Evolutionary conservation across 1,140 invertebrate species (phyloP).

Genomic region (Dreissena polymorpha): DNA sequence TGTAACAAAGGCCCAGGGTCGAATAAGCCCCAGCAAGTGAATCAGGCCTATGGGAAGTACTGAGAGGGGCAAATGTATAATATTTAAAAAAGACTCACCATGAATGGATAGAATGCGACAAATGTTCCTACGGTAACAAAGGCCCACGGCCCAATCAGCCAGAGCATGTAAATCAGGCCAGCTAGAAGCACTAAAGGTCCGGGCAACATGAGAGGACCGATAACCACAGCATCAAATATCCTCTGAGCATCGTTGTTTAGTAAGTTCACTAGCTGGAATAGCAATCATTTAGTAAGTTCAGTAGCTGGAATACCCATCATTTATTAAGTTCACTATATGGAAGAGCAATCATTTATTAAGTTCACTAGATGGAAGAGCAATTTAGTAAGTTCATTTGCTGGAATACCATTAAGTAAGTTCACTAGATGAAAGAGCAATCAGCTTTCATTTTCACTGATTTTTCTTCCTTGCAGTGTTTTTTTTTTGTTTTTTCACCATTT

Average conservation of each 20-base stretch:
- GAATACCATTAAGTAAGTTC: too few species aligned
- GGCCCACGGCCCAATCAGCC: slow-evolving; percentile 84
- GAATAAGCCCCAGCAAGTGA: too few species aligned
- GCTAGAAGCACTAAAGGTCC: slow-evolving; percentile 84
- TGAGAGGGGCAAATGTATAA: too few species aligned
- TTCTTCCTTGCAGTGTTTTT: too few species aligned
- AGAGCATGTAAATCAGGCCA: slow-evolving; percentile 83
- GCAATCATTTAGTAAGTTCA: slow-evolving; percentile 84
- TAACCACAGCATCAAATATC: slow-evolving; percentile 84
- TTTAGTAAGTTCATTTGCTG: too few species aligned
- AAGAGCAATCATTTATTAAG: slow-evolving; percentile 82
- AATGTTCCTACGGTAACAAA: slow-evolving; percentile 85
- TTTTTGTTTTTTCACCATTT: too few species aligned
- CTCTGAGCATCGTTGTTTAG: slow-evolving; percentile 86
- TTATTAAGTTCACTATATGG: slow-evolving; percentile 86
- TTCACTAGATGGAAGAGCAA: slow-evolving; percentile 79
- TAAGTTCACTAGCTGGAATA: slow-evolving; percentile 85
- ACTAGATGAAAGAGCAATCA: too few species aligned
- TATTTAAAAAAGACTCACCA: slow-evolving; percentile 81
- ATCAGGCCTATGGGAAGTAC: too few species aligned
- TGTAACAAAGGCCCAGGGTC: too few species aligned
- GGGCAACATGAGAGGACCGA: slow-evolving; percentile 84
- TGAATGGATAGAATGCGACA: slow-evolving; percentile 84
- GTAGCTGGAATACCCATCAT: slow-evolving; percentile 81
- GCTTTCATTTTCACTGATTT: too few species aligned